Base-by-base conservation (phyloP, 2,888 invertebrate genomes). In the Acanthosepion esculentum region DNA sequence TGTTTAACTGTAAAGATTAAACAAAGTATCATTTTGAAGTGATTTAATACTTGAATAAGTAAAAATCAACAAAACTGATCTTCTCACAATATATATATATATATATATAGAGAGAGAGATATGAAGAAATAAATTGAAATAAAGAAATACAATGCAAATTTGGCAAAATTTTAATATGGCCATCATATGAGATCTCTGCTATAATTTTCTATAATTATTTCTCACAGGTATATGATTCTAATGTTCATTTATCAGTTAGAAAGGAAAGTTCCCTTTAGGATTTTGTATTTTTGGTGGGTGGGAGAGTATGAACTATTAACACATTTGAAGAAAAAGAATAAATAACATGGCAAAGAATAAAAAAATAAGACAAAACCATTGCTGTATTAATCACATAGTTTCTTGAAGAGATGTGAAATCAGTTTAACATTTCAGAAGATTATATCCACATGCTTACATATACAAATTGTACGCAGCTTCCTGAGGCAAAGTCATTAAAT, bases 31-130 rank as follows among this genome's bases (percentile, higher is more conserved):
- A 59, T 59, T 59, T 59, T 59, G 59, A 20, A 23, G 59, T 59
- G 59, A 59, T 59, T 59, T 59, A 59, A 59, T 59, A n/a, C 10
- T n/a, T n/a, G n/a, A 78, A 78, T 78, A 78, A n/a, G 78, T 78
- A n/a, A 78, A 78, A 78, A 78, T n/a, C 78, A 78, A 78, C n/a
- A 78, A 78, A 78, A 78, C n/a, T n/a, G n/a, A 78, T n/a, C n/a
- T 29, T 78, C n/a, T 78, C n/a, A 29, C 8, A n/a, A n/a, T 41
- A 41, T 41, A 41, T 41, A 1, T 41, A 41, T 41, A 41, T 41
- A 41, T 41, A 41, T 41, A 41, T 41, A 41, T 41, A n/a, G 15
- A 8, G 78, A 8, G 7, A 29, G n/a, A 78, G n/a, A 78, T 12
- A n/a, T 78, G n/a, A n/a, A n/a, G 18, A n/a, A n/a, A n/a, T 10